Evolutionary conservation across 2,113 vertebrate species (phyloP).

Genomic region (Scartelaos histophorus): DNA sequence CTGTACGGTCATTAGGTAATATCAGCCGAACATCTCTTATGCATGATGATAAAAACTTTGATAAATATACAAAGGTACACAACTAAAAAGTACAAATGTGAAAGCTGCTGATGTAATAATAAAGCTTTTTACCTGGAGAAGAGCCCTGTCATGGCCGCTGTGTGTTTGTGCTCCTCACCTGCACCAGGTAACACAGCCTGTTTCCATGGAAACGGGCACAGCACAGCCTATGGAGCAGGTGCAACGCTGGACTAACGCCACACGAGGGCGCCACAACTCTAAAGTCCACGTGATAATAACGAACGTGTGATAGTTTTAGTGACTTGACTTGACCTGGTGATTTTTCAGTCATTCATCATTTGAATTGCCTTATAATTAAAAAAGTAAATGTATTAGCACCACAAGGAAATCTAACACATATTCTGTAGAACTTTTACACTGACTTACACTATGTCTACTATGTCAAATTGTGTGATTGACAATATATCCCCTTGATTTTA

Average conservation of each 20-base stretch:
- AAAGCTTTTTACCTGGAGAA: slow-evolving; percentile 59
- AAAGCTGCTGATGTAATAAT: no score
- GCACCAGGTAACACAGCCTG: slow-evolving; percentile 42
- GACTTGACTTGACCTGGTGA: neutral
- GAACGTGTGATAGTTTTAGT: neutral
- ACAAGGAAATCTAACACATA: no score
- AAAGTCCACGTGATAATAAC: neutral
- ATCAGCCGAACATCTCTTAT: no score
- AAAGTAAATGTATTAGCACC: no score
- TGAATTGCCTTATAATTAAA: no score
- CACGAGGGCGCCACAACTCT: slow-evolving; percentile 51
- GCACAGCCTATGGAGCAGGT: slow-evolving; percentile 9
- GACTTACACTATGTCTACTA: no score
- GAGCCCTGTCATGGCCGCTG: slow-evolving; percentile 57
- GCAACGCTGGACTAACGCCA: slow-evolving; percentile 27
- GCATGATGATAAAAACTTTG: no score
- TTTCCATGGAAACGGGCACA: slow-evolving; percentile 62
- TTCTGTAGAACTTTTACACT: no score
- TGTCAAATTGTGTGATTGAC: no score
- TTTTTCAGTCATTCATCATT: no score
- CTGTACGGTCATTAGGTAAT: no score
- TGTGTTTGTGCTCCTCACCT: slow-evolving; percentile 38
- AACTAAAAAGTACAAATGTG: neutral
- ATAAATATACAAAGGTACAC: neutral
- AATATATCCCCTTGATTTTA: no score